Evolutionary conservation across 2,113 vertebrate genomes (phyloP).

Genomic region (Holacanthus passer): DNA sequence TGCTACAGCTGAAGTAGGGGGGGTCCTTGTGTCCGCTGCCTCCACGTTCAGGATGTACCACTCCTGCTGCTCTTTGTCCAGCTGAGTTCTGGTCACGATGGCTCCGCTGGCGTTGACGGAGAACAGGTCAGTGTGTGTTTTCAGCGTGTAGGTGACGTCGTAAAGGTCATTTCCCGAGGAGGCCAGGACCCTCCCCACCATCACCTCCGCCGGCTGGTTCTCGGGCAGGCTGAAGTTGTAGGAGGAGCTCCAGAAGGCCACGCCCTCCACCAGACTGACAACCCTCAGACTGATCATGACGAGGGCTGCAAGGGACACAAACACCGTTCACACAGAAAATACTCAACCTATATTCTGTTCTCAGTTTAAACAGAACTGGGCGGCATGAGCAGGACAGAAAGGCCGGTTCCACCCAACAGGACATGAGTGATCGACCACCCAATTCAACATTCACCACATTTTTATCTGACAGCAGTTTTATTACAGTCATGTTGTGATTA

Average conservation of each 20-base stretch:
- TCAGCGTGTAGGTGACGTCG: constrained; percentile 77
- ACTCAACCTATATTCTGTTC: too few species aligned
- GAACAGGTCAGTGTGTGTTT: constrained; percentile 79
- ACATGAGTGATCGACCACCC: too few species aligned
- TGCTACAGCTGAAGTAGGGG: constrained; percentile 78
- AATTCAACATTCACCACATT: too few species aligned
- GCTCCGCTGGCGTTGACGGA: constrained; percentile 73
- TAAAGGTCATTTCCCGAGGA: constrained; percentile 67
- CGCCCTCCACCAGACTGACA: constrained; percentile 48
- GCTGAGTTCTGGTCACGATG: constrained; percentile 52
- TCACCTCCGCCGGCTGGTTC: constrained; percentile 46
- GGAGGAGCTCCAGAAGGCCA: constrained; percentile 78
- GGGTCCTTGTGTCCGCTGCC: constrained; percentile 81
- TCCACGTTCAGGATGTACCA: constrained; percentile 81
- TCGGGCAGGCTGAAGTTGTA: constrained; percentile 85
- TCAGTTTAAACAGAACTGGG: too few species aligned
- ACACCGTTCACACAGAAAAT: neutral
- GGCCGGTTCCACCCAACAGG: too few species aligned
- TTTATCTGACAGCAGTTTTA: too few species aligned
- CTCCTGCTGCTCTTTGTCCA: constrained; percentile 83
- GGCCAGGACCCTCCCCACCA: constrained; percentile 80
- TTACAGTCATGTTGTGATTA: too few species aligned
- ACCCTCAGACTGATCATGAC: constrained; percentile 79
- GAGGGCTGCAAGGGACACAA: constrained; percentile 60
- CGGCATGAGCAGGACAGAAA: too few species aligned